These are phyloP conservation scores for Parus major DNA, from an alignment of 2,113 vertebrate species.

Conservation along the genomic window DNA sequence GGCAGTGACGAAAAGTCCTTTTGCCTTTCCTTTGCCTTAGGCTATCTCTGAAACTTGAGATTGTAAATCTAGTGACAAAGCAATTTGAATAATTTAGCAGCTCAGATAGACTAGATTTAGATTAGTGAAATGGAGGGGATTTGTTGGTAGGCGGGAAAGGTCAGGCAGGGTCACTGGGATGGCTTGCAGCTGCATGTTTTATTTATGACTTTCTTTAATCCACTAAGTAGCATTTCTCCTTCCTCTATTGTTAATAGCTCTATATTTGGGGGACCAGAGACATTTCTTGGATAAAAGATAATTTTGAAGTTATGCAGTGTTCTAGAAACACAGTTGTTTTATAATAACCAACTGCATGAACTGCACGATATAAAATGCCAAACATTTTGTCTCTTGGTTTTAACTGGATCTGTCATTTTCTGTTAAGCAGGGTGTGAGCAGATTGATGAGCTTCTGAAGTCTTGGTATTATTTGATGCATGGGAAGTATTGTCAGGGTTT, in stretches of 20 bases:
- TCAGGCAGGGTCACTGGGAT: background rate
- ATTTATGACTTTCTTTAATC: slow-evolving; percentile 31
- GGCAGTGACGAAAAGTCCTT: background rate
- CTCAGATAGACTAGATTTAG: background rate
- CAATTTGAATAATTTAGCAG: background rate
- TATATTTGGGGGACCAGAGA: background rate
- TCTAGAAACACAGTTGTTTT: background rate
- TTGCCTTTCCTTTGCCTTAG: background rate
- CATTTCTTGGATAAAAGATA: background rate
- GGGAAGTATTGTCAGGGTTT: background rate
- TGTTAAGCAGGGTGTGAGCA: background rate
- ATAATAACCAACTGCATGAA: background rate
- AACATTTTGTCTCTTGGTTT: accelerated
- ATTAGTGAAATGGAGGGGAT: background rate
- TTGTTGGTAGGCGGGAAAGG: background rate
- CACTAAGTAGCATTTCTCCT: background rate
- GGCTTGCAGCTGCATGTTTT: background rate
- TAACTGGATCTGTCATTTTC: background rate
- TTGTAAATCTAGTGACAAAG: background rate
- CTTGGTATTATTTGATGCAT: background rate
- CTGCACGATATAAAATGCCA: background rate
- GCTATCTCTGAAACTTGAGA: background rate
- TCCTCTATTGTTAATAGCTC: background rate
- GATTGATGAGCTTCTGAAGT: background rate
- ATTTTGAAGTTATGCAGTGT: background rate